Base-by-base conservation (phyloP, 1,140 invertebrate species). In the Nephila pilipes region DNA sequence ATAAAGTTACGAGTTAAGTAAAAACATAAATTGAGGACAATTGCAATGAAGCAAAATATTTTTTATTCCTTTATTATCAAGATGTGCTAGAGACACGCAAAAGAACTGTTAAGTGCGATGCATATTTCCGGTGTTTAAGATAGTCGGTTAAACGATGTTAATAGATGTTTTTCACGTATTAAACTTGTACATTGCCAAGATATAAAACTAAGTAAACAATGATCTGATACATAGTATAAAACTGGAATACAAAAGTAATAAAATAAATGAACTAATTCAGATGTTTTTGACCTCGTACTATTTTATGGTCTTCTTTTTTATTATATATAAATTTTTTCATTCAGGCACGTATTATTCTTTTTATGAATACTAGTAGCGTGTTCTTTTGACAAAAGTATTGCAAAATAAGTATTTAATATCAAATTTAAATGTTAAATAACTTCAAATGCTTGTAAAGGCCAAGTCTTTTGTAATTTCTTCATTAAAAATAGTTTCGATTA, bases 341-440 rank as follows among this genome's bases (percentile, higher is more conserved):
- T 32, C 8, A 20, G 46, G 46, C 25, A 32, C 29, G 29, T 75
- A 18, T 75, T 14, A 18, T 6, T 46, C 36, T 75, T 32, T 75
- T 18, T 55, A 81, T 29, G 25, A 57, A 83, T 83, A 22, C 22
- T 55, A 83, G 25, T 55, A 25, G 29, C 20, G 54, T 54, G 18
- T 46, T 29, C 12, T 75, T 83, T 29, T 46, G 2, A 83, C 46
- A 54, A 83, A 55, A n/a, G 32, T 12, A 8, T 83, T 54, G 16
- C n/a, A 83, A 83, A 55, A 16, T 22, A 57, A 20, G 54, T n/a
- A 46, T 83, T 83, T 55, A 83, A n/a, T 55, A 75, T 83, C 81
- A 83, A 83, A 83, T 83, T 83, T 83, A 83, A 55, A 83, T 46
- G 81, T 55, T 57, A 83, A 83, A 83, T 83, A 6, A 3, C 54